Conservation (phyloP, 2,113 vertebrate species). For the Sinosuthora webbiana region DNA sequence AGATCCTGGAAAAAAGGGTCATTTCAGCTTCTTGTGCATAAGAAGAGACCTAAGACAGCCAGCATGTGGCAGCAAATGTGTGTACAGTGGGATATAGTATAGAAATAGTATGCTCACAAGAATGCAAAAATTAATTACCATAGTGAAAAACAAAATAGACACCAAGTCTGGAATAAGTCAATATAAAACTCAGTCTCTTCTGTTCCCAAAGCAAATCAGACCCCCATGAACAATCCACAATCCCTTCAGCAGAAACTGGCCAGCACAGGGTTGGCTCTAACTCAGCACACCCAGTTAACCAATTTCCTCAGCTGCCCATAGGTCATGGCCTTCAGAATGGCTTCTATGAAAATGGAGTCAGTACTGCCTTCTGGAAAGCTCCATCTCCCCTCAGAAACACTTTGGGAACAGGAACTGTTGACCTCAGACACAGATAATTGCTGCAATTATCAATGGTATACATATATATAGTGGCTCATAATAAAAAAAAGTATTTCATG, state of each 20-base stretch:
- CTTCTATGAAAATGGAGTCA: not conserved
- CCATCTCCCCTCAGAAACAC: not conserved
- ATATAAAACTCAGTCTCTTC: not conserved
- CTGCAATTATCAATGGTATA: not conserved
- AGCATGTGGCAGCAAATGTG: not conserved
- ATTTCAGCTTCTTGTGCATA: not conserved
- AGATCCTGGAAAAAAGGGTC: not conserved
- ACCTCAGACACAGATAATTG: not conserved
- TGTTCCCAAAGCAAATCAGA: not conserved
- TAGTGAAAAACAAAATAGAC: not conserved
- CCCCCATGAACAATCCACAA: not conserved
- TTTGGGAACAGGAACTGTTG: not conserved
- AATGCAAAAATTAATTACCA: not conserved
- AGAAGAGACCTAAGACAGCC: not conserved
- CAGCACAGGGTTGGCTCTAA: not conserved
- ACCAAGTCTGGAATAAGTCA: not conserved
- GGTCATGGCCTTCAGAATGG: not conserved
- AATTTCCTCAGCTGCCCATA: not conserved
- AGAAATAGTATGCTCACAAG: not conserved
- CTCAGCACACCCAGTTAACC: not conserved
- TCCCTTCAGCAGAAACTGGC: not conserved
- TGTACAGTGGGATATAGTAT: not conserved
- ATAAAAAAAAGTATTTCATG: not conserved
- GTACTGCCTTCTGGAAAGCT: not conserved
- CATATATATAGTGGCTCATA: not conserved